Evolutionary conservation across 2,113 vertebrate genomes (phyloP).

Genomic region (Chamaea fasciata): DNA sequence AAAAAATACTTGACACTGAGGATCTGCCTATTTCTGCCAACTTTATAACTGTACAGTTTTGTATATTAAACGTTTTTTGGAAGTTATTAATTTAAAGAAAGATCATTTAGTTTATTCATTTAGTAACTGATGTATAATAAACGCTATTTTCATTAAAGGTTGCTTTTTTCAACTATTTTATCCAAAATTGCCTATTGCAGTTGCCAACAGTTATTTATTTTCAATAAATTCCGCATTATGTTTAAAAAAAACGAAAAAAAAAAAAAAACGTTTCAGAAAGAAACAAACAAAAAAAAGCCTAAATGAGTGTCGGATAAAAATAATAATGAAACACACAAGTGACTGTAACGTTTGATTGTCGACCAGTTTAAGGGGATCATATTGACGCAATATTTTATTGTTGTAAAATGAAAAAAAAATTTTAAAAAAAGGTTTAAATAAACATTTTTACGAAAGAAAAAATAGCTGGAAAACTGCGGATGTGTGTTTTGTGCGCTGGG

Average conservation of each 20-base stretch:
- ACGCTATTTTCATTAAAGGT: conserved; percentile 97
- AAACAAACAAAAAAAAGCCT: conserved; percentile 10
- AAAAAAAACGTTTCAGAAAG: conserved; percentile 55
- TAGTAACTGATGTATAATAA: conserved; percentile 96
- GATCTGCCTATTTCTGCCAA: conserved; percentile 86
- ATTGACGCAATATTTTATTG: conserved; percentile 79
- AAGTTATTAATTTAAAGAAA: conserved; percentile 98
- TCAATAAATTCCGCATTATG: conserved; percentile 96
- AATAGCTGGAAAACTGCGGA: neutral
- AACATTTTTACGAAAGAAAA: conserved; percentile 74
- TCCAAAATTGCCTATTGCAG: conserved; percentile 93
- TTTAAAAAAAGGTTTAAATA: conserved; percentile 71
- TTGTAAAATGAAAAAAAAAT: conserved; percentile 70
- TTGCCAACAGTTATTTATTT: conserved; percentile 97
- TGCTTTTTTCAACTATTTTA: conserved; percentile 96
- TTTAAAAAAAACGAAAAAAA: conserved; percentile 58
- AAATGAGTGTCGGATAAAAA: conserved; percentile 82
- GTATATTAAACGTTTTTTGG: conserved; percentile 92
- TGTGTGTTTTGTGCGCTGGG: conserved; percentile 35
- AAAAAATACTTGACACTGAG: conserved; percentile 57
- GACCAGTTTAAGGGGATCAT: conserved; percentile 74
- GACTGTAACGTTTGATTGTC: conserved; percentile 80
- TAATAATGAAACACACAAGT: conserved; percentile 61
- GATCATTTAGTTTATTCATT: conserved; percentile 96
- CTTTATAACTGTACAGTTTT: conserved; percentile 98